A percentile compares a stretch with the other conserved stretches of the same genome.
These are phyloP conservation scores for Metallyticus violacea DNA, from an alignment of 2,888 invertebrate genomes.

Conservation along the genomic window DNA sequence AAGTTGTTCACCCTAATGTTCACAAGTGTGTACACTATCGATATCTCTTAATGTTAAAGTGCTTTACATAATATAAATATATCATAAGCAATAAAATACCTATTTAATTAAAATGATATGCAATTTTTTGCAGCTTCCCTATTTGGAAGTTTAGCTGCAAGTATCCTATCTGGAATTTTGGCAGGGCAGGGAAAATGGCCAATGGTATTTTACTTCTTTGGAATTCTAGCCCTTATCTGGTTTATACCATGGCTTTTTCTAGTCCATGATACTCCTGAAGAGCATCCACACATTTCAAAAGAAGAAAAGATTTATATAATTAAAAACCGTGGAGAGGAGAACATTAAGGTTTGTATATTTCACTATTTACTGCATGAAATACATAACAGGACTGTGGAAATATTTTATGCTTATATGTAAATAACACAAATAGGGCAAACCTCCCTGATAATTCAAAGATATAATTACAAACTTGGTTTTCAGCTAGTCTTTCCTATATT, in stretches of 20 bases:
- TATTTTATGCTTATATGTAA: background rate
- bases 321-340: background rate
- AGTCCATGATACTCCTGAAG: slow-evolving; percentile 49
- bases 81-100: no score
- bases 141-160: background rate
- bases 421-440: no score
- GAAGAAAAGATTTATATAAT: slow-evolving; percentile 39
- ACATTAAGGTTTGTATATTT: background rate
- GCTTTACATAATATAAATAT: no score
- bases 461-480: no score
- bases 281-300: slow-evolving; percentile 49
- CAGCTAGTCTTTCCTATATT: no score
- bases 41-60: no score
- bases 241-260: slow-evolving; percentile 47
- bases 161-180: background rate
- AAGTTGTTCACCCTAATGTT: no score
- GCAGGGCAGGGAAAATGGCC: slow-evolving; percentile 55
- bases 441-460: no score
- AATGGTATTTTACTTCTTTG: slow-evolving; percentile 22
- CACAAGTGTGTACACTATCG: no score
- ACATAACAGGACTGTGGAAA: background rate
- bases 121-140: background rate
- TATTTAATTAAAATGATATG: background rate
- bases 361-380: background rate
- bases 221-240: slow-evolving; percentile 47